A percentile compares a stretch with the other conserved stretches of the same genome.
phyloP scores from a whole-genome alignment of 2,888 invertebrate species.

The Pollenia labialis region DNA sequence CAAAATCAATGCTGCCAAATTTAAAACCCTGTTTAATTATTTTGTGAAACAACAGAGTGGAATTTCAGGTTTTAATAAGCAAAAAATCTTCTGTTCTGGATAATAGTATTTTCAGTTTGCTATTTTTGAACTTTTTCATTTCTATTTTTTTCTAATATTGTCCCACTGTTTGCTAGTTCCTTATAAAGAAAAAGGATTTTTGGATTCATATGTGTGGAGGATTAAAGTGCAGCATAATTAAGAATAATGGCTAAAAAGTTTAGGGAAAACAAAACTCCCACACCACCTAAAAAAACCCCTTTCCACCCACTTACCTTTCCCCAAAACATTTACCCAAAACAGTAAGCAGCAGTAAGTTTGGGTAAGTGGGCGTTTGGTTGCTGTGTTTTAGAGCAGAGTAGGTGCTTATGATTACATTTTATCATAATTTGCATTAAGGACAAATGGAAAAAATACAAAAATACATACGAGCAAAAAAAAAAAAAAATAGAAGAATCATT shows the following conservation, averaged over 20 bases:
- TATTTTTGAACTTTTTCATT: too few species aligned
- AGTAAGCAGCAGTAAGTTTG: not conserved
- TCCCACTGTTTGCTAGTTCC: not conserved
- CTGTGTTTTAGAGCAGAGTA: slow-evolving; percentile 35
- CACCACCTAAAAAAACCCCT: not conserved
- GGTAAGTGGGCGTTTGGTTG: slow-evolving; percentile 45
- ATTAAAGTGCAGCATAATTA: slow-evolving; percentile 73
- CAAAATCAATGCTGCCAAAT: too few species aligned
- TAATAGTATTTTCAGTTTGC: too few species aligned
- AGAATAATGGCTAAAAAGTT: slow-evolving; percentile 57
- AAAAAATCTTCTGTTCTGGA: too few species aligned
- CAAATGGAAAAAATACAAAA: slow-evolving; percentile 45
- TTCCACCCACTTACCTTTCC: not conserved
- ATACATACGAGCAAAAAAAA: not conserved
- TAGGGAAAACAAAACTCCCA: slow-evolving; percentile 15
- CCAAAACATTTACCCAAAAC: not conserved
- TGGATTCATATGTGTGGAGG: slow-evolving; percentile 37
- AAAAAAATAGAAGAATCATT: slow-evolving; percentile 1
- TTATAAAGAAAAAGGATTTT: not conserved
- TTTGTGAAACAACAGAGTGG: too few species aligned
- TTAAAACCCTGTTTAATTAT: too few species aligned
- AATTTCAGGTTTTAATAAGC: too few species aligned
- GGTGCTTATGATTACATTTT: slow-evolving; percentile 73
- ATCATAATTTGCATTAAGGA: slow-evolving; percentile 73
- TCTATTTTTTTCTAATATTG: too few species aligned